A percentile compares a stretch with the other conserved stretches of the same genome.
Evolutionary conservation across 2,113 vertebrate genomes (phyloP).

Genomic region (Podarcis cretensis): DNA sequence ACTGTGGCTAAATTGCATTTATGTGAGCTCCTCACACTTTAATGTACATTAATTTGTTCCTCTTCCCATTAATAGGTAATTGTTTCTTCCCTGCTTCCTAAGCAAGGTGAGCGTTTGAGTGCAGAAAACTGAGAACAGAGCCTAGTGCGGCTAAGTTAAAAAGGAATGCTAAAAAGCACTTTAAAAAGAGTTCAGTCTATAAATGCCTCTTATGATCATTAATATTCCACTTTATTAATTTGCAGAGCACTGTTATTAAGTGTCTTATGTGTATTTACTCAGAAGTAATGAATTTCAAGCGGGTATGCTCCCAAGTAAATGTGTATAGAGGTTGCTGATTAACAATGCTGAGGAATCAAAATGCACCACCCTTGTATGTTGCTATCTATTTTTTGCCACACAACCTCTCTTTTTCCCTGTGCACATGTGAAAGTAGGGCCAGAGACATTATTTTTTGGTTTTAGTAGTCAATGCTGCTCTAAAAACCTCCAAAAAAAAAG

Average conservation of each 20-base stretch:
- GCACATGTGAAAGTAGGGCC: neutral
- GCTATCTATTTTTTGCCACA: neutral
- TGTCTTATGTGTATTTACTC: neutral
- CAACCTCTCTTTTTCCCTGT: neutral
- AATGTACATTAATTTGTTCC: conserved; percentile 31
- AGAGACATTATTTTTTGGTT: neutral
- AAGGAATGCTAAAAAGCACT: neutral
- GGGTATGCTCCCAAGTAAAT: neutral
- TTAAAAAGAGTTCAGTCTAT: neutral
- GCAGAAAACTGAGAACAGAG: conserved; percentile 38
- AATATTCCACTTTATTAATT: neutral
- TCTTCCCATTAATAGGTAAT: conserved; percentile 32
- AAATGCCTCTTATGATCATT: neutral
- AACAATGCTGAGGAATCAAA: neutral
- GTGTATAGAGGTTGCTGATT: neutral
- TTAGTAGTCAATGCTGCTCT: neutral
- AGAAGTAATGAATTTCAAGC: neutral
- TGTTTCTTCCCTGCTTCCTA: conserved; percentile 53
- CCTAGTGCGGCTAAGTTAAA: neutral
- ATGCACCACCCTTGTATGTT: neutral
- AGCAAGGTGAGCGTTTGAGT: conserved; percentile 55
- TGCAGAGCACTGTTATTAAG: neutral
- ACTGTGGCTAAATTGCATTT: conserved; percentile 37
- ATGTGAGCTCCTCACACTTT: conserved; percentile 38
- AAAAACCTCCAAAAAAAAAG: neutral